Evolutionary conservation across 1,140 invertebrate genomes (phyloP), one percentile per base, ranked within the genome.

Genomic region (Drosophila lowei): DNA sequence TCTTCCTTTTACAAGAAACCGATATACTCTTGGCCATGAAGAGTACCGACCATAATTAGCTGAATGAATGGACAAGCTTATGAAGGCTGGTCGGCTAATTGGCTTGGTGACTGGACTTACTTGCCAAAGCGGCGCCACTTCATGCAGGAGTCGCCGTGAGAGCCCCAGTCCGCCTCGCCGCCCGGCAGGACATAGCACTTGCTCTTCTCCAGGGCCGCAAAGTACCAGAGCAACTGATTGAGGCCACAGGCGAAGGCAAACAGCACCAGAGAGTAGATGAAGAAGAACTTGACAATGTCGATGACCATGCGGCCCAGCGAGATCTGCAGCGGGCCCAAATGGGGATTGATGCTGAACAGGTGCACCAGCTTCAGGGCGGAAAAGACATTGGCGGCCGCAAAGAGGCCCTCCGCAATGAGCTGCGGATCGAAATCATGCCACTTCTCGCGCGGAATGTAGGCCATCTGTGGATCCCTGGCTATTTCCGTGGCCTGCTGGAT

Each of bases 371-470:
- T 98, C 18, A 98, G 91, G 2, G 96, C 96, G 80, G 95, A 96
- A 71, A 92, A 93, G 62, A 99, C 96, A 92, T 99, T 99, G 42
- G 98, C 97, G 13, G 96, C 97, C 9, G 98, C 97, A 92, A 99
- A 99, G 13, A 99, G 92, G 15, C 97, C 97, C 90, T 99, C 98
- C 4, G 97, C 96, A 43, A 99, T 97, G 0, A 99, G 93, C 89
- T 98, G 98, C 0, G 97, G 97, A 92, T 99, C 98, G 91, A 97
- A 99, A 11, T 96, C 95, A 84, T 98, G 93, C 98, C 98, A 99
- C 38, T 96, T 91, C 81, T 98, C 96, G 43, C 97, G 93, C 0
- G 96, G 94, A 42, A 96, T 94, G 68, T 94, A 95, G 1, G 94
- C 95, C 13, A 94, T 95, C 2, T 92, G 89, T 0, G 94, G 93